Conservation (phyloP, 2,113 vertebrate species). For the Chlorocebus sabaeus region DNA sequence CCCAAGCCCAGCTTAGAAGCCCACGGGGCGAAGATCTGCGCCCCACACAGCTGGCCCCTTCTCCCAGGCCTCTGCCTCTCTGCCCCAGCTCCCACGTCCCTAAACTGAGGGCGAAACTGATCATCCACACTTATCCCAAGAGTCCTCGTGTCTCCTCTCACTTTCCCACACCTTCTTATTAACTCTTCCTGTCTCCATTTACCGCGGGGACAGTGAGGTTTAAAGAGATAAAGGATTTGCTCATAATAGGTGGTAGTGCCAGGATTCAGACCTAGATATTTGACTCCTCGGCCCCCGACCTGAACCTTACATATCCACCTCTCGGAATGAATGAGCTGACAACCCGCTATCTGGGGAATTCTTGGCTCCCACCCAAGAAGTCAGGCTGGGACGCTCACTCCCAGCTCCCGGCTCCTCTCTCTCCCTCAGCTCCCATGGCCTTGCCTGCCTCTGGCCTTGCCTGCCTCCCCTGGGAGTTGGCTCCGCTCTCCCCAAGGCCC, state of each 20-base stretch:
- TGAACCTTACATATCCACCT: not conserved
- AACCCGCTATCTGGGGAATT: not conserved
- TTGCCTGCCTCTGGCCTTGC: not conserved
- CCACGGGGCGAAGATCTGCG: fast-evolving
- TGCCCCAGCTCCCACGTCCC: not conserved
- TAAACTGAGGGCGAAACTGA: not conserved
- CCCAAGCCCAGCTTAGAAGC: not conserved
- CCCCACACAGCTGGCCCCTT: too few relatives aligned
- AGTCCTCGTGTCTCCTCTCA: fast-evolving
- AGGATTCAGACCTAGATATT: not conserved
- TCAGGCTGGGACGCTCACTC: not conserved
- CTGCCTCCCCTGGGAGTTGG: not conserved
- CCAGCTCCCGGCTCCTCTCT: not conserved
- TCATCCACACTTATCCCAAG: fast-evolving
- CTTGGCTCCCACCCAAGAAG: not conserved
- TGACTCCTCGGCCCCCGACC: not conserved
- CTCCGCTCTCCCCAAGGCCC: not conserved
- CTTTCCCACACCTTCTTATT: not conserved
- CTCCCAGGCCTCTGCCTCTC: not conserved
- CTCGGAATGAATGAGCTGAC: not conserved
- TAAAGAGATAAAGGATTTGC: not conserved
- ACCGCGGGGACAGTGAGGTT: not conserved
- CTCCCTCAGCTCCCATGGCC: not conserved
- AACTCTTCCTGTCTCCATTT: not conserved
- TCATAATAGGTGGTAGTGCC: not conserved